These are phyloP conservation scores for Pantelozetes paolii DNA, from an alignment of 2,888 invertebrate genomes.

Conservation along the genomic window DNA sequence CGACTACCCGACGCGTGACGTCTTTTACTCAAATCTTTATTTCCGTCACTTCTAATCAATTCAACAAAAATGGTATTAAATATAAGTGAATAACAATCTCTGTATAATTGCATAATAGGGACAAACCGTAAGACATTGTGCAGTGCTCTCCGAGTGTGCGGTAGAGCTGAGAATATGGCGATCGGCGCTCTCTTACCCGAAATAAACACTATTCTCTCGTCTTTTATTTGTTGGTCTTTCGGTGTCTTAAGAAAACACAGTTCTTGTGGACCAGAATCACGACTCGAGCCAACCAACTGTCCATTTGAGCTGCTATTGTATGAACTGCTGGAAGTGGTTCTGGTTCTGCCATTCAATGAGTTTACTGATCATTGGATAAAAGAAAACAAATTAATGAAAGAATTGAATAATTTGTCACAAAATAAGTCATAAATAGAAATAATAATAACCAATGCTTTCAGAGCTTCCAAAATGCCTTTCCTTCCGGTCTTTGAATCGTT, in stretches of 20 bases:
- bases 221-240: constrained; percentile 45
- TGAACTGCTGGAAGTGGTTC: constrained; percentile 31
- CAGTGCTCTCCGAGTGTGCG: constrained; percentile 60
- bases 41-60: constrained; percentile 17
- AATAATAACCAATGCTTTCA: constrained; percentile 34
- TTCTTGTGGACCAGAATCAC: constrained; percentile 3
- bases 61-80: constrained; percentile 2
- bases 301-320: constrained; percentile 18
- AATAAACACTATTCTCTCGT: constrained; percentile 67
- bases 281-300: neutral
- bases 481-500: constrained; percentile 7
- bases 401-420: neutral
- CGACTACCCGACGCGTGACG: constrained; percentile 63
- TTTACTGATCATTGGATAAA: neutral
- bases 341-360: constrained; percentile 8
- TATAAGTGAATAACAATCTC: too few relatives aligned
- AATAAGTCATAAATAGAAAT: neutral
- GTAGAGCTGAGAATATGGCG: constrained; percentile 78
- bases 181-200: constrained; percentile 70
- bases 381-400: neutral
- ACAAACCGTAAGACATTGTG: constrained; percentile 27
- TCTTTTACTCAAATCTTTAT: constrained; percentile 43
- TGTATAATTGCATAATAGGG: too few relatives aligned
- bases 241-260: constrained; percentile 31
- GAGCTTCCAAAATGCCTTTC: constrained; percentile 23